phyloP scores from a whole-genome alignment of 2,888 invertebrate genomes.

The Aquatica leii region DNA sequence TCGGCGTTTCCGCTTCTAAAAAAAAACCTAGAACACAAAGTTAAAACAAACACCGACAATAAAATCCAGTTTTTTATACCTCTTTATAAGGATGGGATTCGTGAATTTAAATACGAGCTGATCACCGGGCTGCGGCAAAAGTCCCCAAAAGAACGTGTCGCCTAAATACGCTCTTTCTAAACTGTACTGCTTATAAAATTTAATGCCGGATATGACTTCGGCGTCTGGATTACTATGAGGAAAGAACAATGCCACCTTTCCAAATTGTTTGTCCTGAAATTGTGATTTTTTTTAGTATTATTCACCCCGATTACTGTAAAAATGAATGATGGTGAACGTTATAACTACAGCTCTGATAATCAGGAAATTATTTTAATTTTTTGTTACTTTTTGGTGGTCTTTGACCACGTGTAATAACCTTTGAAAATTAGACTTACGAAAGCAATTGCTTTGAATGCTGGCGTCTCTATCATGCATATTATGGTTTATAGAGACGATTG shows the following conservation, averaged over 20 bases:
- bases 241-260: slow-evolving; percentile 79
- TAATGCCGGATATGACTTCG: slow-evolving; percentile 74
- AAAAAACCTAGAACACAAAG: slow-evolving; percentile 68
- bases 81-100: slow-evolving; percentile 73
- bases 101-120: slow-evolving; percentile 81
- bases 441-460: too few relatives aligned
- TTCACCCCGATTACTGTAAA: neutral
- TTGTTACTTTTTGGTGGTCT: too few relatives aligned
- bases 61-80: slow-evolving; percentile 61
- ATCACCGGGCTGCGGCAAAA: slow-evolving; percentile 84
- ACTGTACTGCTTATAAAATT: slow-evolving; percentile 80
- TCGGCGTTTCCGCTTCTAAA: slow-evolving; percentile 91
- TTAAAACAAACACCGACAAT: neutral
- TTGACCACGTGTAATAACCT: too few relatives aligned
- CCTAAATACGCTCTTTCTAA: slow-evolving; percentile 86
- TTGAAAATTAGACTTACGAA: too few relatives aligned
- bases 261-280: slow-evolving; percentile 85
- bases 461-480: too few relatives aligned
- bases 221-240: slow-evolving; percentile 82
- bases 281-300: slow-evolving; percentile 11
- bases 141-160: slow-evolving; percentile 90
- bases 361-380: too few relatives aligned
- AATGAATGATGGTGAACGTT: neutral
- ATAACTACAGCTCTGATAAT: neutral
- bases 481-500: too few relatives aligned